Conservation (phyloP, 2,113 vertebrate genomes). For the Rhinogobius similis region DNA sequence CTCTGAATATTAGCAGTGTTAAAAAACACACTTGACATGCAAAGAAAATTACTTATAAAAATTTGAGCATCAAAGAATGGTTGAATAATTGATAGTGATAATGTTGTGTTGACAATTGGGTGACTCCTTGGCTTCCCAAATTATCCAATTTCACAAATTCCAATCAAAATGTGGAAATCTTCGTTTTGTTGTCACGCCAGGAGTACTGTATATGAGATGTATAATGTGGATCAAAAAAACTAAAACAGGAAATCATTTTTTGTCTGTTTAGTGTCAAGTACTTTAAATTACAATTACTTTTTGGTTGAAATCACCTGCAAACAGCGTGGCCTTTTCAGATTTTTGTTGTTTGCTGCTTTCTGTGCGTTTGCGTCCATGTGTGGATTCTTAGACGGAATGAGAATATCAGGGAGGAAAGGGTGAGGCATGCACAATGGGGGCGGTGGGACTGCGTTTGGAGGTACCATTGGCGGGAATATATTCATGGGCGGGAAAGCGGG, state of each 20-base stretch:
- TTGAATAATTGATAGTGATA: not conserved
- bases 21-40: not conserved
- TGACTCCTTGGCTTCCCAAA: not conserved
- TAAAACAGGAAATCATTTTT: not conserved
- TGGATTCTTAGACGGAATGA: not conserved
- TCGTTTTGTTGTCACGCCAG: not conserved
- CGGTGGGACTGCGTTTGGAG: constrained; percentile 20
- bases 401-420: not conserved
- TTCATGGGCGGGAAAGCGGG: constrained; percentile 11
- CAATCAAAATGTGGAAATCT: too few relatives aligned
- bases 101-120: not conserved
- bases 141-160: too few relatives aligned
- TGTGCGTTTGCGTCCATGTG: constrained; percentile 1
- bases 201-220: too few relatives aligned
- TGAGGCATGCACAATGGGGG: not conserved
- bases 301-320: constrained; percentile 64
- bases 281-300: not conserved
- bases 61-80: not conserved
- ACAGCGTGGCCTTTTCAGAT: constrained; percentile 43
- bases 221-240: not conserved
- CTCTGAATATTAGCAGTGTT: not conserved
- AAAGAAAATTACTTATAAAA: not conserved
- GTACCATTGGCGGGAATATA: constrained; percentile 13
- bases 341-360: constrained; percentile 32
- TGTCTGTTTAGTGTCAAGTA: not conserved